Percentiles rank a stretch among this genome's conserved stretches.
These are phyloP conservation scores for Zhuqinia jingwanae DNA, from an alignment of 2,888 invertebrate species.

Conservation along the genomic window DNA sequence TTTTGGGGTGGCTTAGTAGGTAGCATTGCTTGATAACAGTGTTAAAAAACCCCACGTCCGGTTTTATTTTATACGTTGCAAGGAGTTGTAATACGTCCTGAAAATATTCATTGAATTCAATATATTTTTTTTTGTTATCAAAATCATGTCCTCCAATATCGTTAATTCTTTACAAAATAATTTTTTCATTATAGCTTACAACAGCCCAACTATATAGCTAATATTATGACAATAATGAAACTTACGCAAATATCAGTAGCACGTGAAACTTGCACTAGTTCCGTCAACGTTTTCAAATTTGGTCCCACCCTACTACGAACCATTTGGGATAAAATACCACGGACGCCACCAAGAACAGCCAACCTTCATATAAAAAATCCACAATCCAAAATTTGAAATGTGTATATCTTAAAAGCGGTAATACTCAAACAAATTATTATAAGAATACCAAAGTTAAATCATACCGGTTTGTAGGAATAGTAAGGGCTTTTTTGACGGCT, in stretches of 20 bases:
- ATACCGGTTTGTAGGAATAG: conserved; percentile 55
- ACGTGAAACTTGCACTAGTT: conserved; percentile 88
- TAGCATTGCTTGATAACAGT: conserved; percentile 91
- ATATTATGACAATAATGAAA: neutral
- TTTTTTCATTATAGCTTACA: neutral
- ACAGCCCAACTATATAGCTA: neutral
- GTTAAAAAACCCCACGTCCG: conserved; percentile 93
- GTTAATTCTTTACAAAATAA: too few species aligned
- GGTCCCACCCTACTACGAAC: conserved; percentile 85
- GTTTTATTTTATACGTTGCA: conserved; percentile 84
- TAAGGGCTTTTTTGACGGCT: conserved; percentile 44
- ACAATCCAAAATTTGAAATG: neutral
- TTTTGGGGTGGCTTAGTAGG: conserved; percentile 86
- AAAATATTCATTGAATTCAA: conserved; percentile 26
- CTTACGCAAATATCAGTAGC: conserved; percentile 85
- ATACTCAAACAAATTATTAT: neutral
- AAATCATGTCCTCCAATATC: neutral
- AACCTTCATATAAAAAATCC: conserved; percentile 82
- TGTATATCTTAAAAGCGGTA: neutral
- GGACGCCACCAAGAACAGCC: conserved; percentile 89
- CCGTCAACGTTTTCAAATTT: conserved; percentile 89
- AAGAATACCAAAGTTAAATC: neutral
- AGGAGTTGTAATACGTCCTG: conserved; percentile 85
- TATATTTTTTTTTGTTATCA: conserved; percentile 10
- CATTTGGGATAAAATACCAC: conserved; percentile 90